Conservation (phyloP, 1,140 invertebrate species). For the Neotoxoptera formosana region DNA sequence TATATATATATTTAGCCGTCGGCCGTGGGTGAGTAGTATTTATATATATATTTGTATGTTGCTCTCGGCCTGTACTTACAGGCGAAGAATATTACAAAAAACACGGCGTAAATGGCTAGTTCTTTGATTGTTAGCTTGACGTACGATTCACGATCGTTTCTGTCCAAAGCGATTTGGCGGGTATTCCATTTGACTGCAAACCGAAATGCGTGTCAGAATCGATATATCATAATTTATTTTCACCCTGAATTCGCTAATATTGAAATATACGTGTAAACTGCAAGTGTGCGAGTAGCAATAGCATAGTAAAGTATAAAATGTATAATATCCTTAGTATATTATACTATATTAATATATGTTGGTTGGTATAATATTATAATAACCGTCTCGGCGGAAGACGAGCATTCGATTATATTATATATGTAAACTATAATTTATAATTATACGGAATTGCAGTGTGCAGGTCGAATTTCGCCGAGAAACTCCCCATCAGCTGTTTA, state of each 20-base stretch:
- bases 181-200: constrained; percentile 10
- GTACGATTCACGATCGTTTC: background rate
- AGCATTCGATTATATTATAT: too few relatives aligned
- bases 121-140: background rate
- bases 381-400: too few relatives aligned
- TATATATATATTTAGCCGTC: too few relatives aligned
- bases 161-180: constrained; percentile 22
- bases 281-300: too few relatives aligned
- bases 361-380: too few relatives aligned
- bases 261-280: too few relatives aligned
- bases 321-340: too few relatives aligned
- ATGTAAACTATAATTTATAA: background rate
- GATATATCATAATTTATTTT: background rate
- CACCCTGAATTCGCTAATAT: too few relatives aligned
- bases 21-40: too few relatives aligned
- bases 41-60: too few relatives aligned
- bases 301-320: too few relatives aligned
- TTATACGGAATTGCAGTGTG: background rate
- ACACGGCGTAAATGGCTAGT: background rate
- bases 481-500: background rate
- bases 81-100: background rate
- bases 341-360: too few relatives aligned
- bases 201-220: background rate
- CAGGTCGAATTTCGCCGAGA: background rate
- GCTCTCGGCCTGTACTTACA: background rate